Evolutionary conservation across 35 echinoderm and acorn worm genomes (phyloP).

Genomic region (Eucidaris tribuloides): DNA sequence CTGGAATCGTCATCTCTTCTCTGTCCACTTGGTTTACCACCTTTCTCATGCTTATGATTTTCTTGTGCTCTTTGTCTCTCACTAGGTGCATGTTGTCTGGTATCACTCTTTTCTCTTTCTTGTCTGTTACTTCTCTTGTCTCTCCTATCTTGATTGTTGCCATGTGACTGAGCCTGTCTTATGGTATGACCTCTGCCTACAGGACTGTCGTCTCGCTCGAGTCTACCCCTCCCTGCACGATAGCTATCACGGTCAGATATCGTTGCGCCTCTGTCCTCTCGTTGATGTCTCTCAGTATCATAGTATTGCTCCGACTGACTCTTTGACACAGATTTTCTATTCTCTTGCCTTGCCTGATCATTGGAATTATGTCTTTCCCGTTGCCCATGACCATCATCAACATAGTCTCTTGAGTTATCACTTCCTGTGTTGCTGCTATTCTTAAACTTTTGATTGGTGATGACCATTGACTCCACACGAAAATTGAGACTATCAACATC

Average conservation of each 20-base stretch:
- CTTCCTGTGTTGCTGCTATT: not conserved
- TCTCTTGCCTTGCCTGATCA: not conserved
- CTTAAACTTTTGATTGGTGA: slow-evolving; percentile 14
- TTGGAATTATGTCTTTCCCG: not conserved
- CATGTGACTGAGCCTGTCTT: too few relatives aligned
- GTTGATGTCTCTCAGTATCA: too few relatives aligned
- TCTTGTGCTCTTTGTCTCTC: not conserved
- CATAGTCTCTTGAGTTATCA: not conserved
- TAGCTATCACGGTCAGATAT: too few relatives aligned
- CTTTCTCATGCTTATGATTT: not conserved
- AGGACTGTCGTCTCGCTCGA: too few relatives aligned
- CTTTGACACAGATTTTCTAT: not conserved
- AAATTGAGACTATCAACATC: slow-evolving; percentile 17
- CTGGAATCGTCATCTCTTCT: not conserved
- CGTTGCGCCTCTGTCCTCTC: too few relatives aligned
- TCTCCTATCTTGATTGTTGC: not conserved
- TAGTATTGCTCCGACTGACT: too few relatives aligned
- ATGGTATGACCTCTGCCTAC: too few relatives aligned
- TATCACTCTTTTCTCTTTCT: not conserved
- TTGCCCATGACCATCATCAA: not conserved
- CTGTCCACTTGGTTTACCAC: not conserved
- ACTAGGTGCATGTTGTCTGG: not conserved
- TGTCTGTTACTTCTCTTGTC: not conserved
- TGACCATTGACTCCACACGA: slow-evolving; percentile 1
- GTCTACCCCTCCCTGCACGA: too few relatives aligned